Evolutionary conservation across 2,888 invertebrate genomes (phyloP), one percentile per base, ranked within the genome.

Genomic region (Leucoptera coffeella): DNA sequence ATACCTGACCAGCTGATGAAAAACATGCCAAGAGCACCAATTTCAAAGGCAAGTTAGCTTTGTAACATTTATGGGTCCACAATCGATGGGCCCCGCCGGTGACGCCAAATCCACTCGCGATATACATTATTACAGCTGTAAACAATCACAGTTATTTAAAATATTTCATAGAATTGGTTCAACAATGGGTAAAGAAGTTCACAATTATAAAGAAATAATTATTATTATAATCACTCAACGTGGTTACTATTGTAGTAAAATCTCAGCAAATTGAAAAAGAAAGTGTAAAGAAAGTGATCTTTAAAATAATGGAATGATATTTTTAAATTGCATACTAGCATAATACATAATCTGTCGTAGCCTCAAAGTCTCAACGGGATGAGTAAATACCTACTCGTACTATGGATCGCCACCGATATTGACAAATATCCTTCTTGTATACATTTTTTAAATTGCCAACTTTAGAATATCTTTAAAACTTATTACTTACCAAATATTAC

Each of bases 11-110:
- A 32, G 80, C 77, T 21, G 73, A 54, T 6, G 79, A 74, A 42
- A 75, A 83, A 37, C 75, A 77, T 19, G 75, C 38, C 32, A 80
- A 69, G 14, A 82, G 50, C 26, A 82, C 61, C 19, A 75, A 46
- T 38, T 78, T 73, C 9, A 83, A 47, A 2, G 80, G 76, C 27
- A 72, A 35, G 37, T 69, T 82, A 2, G 78, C 82, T 55, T 82
- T 82, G 45, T 74, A 83, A n/a, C 80, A 60, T 42, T 72, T 73
- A 51, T 83, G 83, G 15, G 77, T 77, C 80, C 81, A 83, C 21
- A 76, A 55, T 25, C 83, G 59, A 50, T 84, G 83, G 2, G 75
- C 82, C n/a, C 83, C 83, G 2, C 77, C 82, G 1, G 83, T 83
- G 21, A 83, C 77, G 12, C 83, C 78, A 38, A 82, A 78, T 15